Evolutionary conservation across 2,113 vertebrate species (phyloP), one percentile per base, ranked within the genome.

Genomic region (Felis catus): DNA sequence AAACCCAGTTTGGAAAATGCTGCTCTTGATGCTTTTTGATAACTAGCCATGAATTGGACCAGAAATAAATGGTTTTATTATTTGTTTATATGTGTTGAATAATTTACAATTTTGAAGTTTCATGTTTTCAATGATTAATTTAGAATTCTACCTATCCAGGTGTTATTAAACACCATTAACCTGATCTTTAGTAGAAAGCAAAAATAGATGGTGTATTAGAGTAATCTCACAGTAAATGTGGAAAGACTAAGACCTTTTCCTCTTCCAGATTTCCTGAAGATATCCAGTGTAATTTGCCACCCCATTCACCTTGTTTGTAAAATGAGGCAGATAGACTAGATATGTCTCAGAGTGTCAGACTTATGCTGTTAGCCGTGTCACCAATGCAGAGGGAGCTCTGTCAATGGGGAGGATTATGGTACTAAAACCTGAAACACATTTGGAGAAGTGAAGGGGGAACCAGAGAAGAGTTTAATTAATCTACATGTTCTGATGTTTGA

Each of bases 401-500:
- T 90, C 11, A 39, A 1, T 61, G 51, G 81, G 9, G 58, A 85
- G 39, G 68, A 78, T 89, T 88, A 58, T 36, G 71, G 25, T 51
- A 53, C 70, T 91, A 48, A 90, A 86, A n/a, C 29, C 65, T 88
- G 92, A 71, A 90, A 88, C 31, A 88, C 51, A 91, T 94, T 94
- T 71, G 94, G 23, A 93, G 87, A 95, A 76, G 78, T 68, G 58
- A 89, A 84, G 48, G 25, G 61, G 65, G 48, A 89, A 55, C 8
- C n/a, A 65, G 90, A 95, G 88, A 84, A 14, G 39, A 96, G 94
- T 82, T 97, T 98, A 97, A 97, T 98, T 97, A 97, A 97, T 88
- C 51, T 97, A 81, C 96, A 97, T 94, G 79, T 96, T 91, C 97
- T 97, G 91, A 92, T 92, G 70, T 94, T 96, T 92, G 88, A 96